Percentiles rank a stretch among this genome's conserved stretches.
Evolutionary conservation across 2,888 invertebrate genomes (phyloP).

Genomic region (Megamerina dolium): DNA sequence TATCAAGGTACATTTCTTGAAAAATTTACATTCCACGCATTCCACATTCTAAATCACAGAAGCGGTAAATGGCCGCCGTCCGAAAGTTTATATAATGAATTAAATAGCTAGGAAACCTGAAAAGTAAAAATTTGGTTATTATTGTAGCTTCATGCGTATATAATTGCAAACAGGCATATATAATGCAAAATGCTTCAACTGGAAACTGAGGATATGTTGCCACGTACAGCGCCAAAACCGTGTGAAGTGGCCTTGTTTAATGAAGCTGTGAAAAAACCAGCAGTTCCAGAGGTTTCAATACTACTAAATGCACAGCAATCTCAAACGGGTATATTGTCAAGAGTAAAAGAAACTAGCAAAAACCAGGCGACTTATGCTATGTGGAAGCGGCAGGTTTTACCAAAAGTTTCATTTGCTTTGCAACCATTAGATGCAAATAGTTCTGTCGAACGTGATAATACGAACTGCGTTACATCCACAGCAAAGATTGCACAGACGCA

Average conservation of each 20-base stretch:
- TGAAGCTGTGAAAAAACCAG: conserved; percentile 17
- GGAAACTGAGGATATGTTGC: conserved; percentile 44
- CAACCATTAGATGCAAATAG: conserved; percentile 24
- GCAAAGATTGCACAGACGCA: conserved; percentile 1
- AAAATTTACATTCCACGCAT: no score
- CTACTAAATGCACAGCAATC: conserved; percentile 12
- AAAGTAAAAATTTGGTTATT: no score
- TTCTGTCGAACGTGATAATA: background rate
- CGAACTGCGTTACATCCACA: background rate
- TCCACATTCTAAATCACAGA: no score
- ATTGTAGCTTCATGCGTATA: no score
- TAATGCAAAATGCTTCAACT: conserved; percentile 32
- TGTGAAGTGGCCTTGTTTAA: conserved; percentile 23
- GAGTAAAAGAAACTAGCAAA: conserved; percentile 1
- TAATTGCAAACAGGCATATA: no score
- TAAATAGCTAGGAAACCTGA: no score
- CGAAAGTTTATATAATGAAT: no score
- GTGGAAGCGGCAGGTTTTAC: conserved; percentile 44
- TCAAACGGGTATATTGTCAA: background rate
- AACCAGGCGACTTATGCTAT: conserved; percentile 25
- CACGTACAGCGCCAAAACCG: conserved; percentile 41
- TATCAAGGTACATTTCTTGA: no score
- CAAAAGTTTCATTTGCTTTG: conserved; percentile 28
- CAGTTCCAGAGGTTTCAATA: conserved; percentile 27
- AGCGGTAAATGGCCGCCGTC: no score